These are phyloP conservation scores for Lysandra bellargus DNA, from an alignment of 2,888 invertebrate genomes.

Conservation along the genomic window DNA sequence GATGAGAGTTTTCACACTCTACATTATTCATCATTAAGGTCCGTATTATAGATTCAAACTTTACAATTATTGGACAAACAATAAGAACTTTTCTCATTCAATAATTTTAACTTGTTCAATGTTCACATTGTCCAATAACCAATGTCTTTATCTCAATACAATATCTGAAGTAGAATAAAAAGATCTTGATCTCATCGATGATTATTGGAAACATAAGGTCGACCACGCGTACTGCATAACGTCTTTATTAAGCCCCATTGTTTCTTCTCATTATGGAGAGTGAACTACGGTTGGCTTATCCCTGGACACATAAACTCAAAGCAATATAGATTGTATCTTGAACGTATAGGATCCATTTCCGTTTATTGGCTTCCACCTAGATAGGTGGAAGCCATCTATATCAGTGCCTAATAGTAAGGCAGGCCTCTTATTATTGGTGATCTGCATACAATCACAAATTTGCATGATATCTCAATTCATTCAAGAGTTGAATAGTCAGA, in stretches of 20 bases:
- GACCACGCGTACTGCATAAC: conserved; percentile 52
- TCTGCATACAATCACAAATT: conserved; percentile 79
- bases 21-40: neutral
- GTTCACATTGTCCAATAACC: neutral
- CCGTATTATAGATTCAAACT: neutral
- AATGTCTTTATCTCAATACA: neutral
- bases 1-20: too few relatives aligned
- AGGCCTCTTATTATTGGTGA: conserved; percentile 67
- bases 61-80: neutral
- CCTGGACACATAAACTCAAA: conserved; percentile 18
- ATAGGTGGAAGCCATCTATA: too few relatives aligned
- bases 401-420: conserved; percentile 30
- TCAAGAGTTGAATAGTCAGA: conserved; percentile 62
- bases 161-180: conserved; percentile 1
- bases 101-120: neutral
- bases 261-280: conserved; percentile 73
- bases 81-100: neutral
- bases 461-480: conserved; percentile 79
- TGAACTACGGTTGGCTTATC: conserved; percentile 57
- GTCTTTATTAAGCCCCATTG: conserved; percentile 76
- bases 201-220: conserved; percentile 41
- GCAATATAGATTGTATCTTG: conserved; percentile 35
- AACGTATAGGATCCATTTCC: conserved; percentile 32
- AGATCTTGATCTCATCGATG: conserved; percentile 34
- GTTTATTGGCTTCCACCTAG: conserved; percentile 5